Evolutionary conservation across 2,797 vertebrate species (phyloP), one percentile per base, ranked within the genome.

Genomic region (Streptopelia turtur): DNA sequence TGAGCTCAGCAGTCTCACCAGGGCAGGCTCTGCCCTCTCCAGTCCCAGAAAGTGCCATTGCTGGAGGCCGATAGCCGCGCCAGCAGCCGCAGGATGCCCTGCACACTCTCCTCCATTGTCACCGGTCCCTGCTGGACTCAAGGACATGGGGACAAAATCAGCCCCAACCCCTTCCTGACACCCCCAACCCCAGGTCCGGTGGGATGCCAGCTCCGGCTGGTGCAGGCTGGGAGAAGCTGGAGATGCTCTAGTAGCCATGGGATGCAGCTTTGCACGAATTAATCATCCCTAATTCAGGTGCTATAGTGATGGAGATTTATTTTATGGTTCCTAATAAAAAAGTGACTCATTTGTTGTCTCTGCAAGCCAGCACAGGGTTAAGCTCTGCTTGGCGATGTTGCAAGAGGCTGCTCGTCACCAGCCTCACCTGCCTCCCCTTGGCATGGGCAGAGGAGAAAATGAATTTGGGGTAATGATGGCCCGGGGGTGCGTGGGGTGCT

Each of bases 1-100:
- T 69, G 80, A 55, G 43, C 14, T 16, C 15, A 3, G 27, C 1
- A 5, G 30, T 43, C 45, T 96, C 87, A 95, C 95, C 94, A 94
- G 41, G 95, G 94, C 74, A 96, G 87, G 53, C 57, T 94, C 70
- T 89, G 91, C 10, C 95, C 95, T 83, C 66, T 56, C 95, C 94
- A 96, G 75, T 95, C 82, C 91, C 94, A 94, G 93, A 96, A 95
- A 78, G 95, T 92, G 63, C 95, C 94, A 0, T 95, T 96, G 78
- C 63, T 89, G 78, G 70, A 31, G 82, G 66, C 71, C 0, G 94
- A 95, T 50, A 95, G 89, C 66, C 5, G 50, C 23, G 63, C 33
- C 41, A 94, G 94, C 78, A 96, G 78, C 33, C 1, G 57, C 78
- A 96, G 87, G 55, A 94, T 14, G 0, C 95, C 95, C 31, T 0